These are phyloP conservation scores for Drosophila melanogaster DNA, from an alignment of 1,140 invertebrate species.

Conservation along the genomic window DNA sequence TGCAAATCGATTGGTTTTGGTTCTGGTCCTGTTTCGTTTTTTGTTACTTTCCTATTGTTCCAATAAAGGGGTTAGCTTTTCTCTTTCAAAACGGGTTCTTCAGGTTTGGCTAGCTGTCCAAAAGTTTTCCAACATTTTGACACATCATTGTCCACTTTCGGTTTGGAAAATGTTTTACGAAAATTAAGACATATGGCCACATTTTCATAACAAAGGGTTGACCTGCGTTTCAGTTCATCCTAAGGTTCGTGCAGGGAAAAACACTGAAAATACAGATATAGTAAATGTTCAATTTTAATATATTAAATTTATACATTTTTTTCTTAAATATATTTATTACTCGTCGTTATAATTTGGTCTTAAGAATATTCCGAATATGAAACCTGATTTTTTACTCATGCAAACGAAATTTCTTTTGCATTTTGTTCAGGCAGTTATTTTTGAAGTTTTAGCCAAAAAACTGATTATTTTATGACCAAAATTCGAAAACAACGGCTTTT, in stretches of 20 bases:
- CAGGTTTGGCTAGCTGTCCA: slow-evolving; percentile 24
- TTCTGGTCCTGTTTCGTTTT: slow-evolving; percentile 30
- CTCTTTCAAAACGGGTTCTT: slow-evolving; percentile 43
- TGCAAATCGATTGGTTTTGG: slow-evolving; percentile 70
- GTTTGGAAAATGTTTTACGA: slow-evolving; percentile 39
- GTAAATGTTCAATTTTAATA: no score
- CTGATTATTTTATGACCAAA: no score
- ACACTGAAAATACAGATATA: no score
- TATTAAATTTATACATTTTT: no score
- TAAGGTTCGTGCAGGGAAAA: neutral
- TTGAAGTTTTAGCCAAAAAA: no score
- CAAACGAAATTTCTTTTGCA: no score
- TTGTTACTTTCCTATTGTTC: slow-evolving; percentile 4
- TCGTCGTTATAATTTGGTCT: no score
- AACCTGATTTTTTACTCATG: no score
- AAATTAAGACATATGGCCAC: slow-evolving; percentile 68
- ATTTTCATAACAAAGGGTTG: slow-evolving; percentile 39
- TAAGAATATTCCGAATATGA: no score
- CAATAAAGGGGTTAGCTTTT: slow-evolving; percentile 21
- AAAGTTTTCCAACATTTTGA: slow-evolving; percentile 59
- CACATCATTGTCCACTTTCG: slow-evolving; percentile 35
- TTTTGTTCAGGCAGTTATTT: no score
- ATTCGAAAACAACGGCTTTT: no score
- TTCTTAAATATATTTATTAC: no score
- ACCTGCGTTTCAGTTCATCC: neutral